Conservation (phyloP, 2,888 invertebrate species). For the Furcula furcula region DNA sequence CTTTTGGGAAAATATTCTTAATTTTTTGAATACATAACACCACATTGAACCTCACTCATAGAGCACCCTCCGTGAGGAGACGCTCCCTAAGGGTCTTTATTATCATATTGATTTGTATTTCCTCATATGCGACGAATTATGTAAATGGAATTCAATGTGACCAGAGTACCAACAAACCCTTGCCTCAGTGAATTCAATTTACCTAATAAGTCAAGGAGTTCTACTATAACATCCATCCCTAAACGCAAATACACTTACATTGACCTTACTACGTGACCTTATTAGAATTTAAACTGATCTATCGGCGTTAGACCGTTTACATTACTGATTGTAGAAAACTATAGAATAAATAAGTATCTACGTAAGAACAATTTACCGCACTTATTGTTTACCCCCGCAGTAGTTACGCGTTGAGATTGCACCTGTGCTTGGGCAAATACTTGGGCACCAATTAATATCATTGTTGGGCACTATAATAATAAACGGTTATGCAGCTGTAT, state of each 20-base stretch:
- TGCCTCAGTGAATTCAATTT: conserved; percentile 3
- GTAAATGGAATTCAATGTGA: conserved; percentile 15
- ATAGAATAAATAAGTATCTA: background rate
- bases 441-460: too few relatives aligned
- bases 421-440: too few relatives aligned
- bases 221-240: conserved; percentile 1
- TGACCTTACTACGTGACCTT: background rate
- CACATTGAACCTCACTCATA: background rate
- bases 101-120: conserved; percentile 15
- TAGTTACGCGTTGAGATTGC: too few relatives aligned
- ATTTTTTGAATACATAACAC: background rate
- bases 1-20: background rate
- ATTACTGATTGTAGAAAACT: background rate
- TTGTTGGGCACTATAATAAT: too few relatives aligned
- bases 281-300: background rate
- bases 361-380: too few relatives aligned
- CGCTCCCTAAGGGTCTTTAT: conserved; percentile 5
- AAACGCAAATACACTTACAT: background rate
- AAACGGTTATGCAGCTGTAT: too few relatives aligned
- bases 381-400: too few relatives aligned
- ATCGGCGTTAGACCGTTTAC: background rate
- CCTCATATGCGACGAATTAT: conserved; percentile 11
- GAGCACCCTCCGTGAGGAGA: too few relatives aligned
- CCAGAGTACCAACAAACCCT: conserved; percentile 3
- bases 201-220: conserved; percentile 10